Conservation (phyloP, 2,888 invertebrate species). For the Xylota sylvarum region DNA sequence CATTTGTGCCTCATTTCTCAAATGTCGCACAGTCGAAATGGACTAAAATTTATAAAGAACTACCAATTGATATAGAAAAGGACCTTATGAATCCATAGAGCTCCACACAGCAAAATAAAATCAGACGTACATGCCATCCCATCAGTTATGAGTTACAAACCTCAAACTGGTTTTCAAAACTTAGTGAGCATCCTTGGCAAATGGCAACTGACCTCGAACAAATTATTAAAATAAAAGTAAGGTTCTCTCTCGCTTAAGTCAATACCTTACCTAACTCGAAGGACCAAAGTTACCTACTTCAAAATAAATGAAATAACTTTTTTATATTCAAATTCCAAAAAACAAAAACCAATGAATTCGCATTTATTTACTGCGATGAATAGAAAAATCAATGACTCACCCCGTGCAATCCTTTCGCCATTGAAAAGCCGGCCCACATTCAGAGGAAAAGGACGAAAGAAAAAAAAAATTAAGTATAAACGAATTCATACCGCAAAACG, state of each 20-base stretch:
- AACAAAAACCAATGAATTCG: slow-evolving; percentile 26
- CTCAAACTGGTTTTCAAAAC: too few relatives aligned
- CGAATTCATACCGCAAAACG: slow-evolving; percentile 70
- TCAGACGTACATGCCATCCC: too few relatives aligned
- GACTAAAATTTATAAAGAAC: too few relatives aligned
- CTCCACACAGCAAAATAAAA: too few relatives aligned
- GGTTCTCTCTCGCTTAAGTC: neutral
- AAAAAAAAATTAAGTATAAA: slow-evolving; percentile 41
- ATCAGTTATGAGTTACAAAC: too few relatives aligned
- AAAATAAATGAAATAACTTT: slow-evolving; percentile 3
- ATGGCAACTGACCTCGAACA: neutral
- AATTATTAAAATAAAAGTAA: neutral
- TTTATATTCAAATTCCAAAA: neutral
- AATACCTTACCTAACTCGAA: neutral
- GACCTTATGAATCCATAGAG: too few relatives aligned
- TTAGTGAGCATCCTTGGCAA: too few relatives aligned
- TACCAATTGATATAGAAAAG: too few relatives aligned
- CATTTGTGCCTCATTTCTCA: too few relatives aligned
- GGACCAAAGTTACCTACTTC: neutral
- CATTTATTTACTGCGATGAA: slow-evolving; percentile 44
- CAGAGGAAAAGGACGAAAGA: neutral
- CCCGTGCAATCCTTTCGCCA: slow-evolving; percentile 20
- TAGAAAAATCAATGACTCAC: slow-evolving; percentile 25
- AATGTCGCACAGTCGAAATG: too few relatives aligned
- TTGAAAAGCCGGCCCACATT: neutral